phyloP scores from a whole-genome alignment of 2,888 invertebrate species.

The Drosophila mulleri region DNA sequence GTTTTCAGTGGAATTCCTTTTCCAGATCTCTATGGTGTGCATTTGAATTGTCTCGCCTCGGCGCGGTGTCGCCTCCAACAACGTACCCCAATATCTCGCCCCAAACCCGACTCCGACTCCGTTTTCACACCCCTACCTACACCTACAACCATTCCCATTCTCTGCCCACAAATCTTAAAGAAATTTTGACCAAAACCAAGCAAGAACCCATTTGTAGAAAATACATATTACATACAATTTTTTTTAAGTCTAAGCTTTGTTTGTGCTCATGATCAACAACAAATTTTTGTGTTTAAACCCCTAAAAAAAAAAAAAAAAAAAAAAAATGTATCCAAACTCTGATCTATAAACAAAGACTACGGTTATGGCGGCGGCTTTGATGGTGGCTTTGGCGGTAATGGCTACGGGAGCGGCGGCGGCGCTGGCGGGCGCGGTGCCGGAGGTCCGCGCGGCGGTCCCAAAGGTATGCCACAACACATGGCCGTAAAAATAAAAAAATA shows the following conservation, averaged over 20 bases:
- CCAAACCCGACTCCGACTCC: no score
- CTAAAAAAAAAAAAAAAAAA: constrained; percentile 17
- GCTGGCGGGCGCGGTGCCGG: constrained; percentile 90
- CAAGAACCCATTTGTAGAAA: constrained; percentile 23
- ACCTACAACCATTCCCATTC: no score
- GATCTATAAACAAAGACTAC: constrained; percentile 87
- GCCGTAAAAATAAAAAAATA: constrained; percentile 15
- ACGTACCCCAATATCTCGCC: not conserved
- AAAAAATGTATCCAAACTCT: constrained; percentile 15
- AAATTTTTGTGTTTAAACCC: constrained; percentile 56
- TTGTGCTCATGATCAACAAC: constrained; percentile 47
- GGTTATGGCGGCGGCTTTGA: constrained; percentile 84
- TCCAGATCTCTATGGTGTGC: constrained; percentile 70
- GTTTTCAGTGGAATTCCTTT: constrained; percentile 73
- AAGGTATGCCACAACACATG: constrained; percentile 88
- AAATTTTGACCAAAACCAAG: constrained; percentile 72
- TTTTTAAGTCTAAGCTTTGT: constrained; percentile 39
- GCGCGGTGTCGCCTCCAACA: constrained; percentile 39
- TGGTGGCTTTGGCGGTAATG: constrained; percentile 94
- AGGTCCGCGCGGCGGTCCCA: constrained; percentile 93
- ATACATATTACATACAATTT: constrained; percentile 29
- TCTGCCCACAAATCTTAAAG: constrained; percentile 8
- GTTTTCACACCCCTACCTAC: no score
- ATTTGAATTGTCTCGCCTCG: constrained; percentile 78
- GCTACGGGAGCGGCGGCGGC: constrained; percentile 92